These are phyloP conservation scores for Cathartes aura DNA, from an alignment of 2,113 vertebrate species.

Conservation along the genomic window DNA sequence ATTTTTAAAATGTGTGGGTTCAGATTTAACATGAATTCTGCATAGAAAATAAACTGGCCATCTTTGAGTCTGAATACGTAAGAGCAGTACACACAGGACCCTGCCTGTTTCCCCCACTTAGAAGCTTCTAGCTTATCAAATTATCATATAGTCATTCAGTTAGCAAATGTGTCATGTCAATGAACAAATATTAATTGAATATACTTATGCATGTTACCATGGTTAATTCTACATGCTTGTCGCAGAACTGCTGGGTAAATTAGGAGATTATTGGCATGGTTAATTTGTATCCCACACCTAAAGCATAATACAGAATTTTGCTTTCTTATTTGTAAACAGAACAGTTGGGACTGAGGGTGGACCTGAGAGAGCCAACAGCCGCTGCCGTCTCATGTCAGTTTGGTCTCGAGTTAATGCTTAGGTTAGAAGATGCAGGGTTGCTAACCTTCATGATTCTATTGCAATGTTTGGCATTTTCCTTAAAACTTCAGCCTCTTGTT, in stretches of 20 bases:
- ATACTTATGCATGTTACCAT: not conserved
- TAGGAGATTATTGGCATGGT: not conserved
- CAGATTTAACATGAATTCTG: not conserved
- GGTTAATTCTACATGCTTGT: constrained; percentile 25
- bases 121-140: not conserved
- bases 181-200: constrained; percentile 15
- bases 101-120: not conserved
- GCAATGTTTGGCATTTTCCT: not conserved
- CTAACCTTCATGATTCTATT: not conserved
- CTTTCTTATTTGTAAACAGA: not conserved
- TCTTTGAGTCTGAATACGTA: not conserved
- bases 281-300: not conserved
- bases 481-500: not conserved
- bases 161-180: not conserved
- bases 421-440: not conserved
- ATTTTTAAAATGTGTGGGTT: not conserved
- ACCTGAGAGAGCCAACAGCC: not conserved
- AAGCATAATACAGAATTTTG: not conserved
- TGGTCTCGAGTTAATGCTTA: not conserved
- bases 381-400: accelerated
- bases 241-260: not conserved
- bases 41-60: not conserved
- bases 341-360: not conserved
- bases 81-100: not conserved
- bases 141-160: not conserved